Percentiles rank a stretch among this genome's conserved stretches.
These are phyloP conservation scores for Solea senegalensis DNA, from an alignment of 2,113 vertebrate genomes.

Conservation along the genomic window DNA sequence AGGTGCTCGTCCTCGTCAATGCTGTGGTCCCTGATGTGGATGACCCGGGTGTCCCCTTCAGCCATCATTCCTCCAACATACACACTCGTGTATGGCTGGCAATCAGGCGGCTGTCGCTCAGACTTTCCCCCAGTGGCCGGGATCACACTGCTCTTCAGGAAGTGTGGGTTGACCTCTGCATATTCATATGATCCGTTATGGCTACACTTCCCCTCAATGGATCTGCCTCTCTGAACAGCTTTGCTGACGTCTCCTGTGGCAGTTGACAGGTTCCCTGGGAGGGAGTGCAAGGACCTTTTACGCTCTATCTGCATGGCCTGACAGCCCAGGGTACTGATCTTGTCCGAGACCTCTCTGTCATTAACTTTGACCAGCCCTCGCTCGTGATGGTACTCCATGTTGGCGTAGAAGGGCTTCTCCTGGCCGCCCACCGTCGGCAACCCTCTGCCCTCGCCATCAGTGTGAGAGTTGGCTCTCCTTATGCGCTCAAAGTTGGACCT, in stretches of 20 bases:
- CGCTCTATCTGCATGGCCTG: constrained; percentile 96
- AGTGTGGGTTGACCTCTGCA: constrained; percentile 85
- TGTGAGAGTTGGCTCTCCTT: constrained; percentile 85
- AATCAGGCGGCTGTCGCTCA: constrained; percentile 83
- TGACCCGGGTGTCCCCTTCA: constrained; percentile 79
- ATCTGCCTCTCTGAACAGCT: constrained; percentile 80
- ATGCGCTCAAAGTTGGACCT: constrained; percentile 93
- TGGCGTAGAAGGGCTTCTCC: constrained; percentile 88
- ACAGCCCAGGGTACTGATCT: constrained; percentile 90
- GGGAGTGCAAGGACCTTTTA: constrained; percentile 84
- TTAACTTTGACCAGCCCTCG: constrained; percentile 91
- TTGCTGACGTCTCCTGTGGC: constrained; percentile 73
- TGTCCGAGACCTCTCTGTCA: constrained; percentile 91
- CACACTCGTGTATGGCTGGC: constrained; percentile 90
- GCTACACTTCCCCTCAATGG: constrained; percentile 84
- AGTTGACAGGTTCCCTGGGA: constrained; percentile 80
- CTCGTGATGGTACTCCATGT: constrained; percentile 95
- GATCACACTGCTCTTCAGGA: constrained; percentile 67
- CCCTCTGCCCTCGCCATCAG: constrained; percentile 75
- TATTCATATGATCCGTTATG: constrained; percentile 90
- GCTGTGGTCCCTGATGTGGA: constrained; percentile 83
- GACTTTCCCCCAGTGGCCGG: constrained; percentile 74
- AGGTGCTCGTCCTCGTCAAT: constrained; percentile 86
- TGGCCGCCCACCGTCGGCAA: constrained; percentile 49
- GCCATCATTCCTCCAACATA: constrained; percentile 83